phyloP scores from a whole-genome alignment of 2,113 vertebrate species.

The Microcebus tavaratra region DNA sequence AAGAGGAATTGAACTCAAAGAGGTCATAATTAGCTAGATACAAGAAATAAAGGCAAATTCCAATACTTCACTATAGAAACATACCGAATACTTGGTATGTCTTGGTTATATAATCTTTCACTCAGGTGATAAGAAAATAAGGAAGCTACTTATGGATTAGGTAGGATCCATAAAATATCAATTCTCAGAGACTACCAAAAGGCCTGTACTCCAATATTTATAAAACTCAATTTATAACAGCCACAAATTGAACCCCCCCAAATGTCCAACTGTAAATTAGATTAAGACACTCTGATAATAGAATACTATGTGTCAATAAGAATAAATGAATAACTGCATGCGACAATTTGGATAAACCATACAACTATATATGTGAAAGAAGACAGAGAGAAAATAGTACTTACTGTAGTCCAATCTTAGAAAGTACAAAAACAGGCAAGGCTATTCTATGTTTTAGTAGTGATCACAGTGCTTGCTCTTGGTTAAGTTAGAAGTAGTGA shows the following conservation, averaged over 20 bases:
- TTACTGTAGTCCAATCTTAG: background rate
- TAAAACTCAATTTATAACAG: background rate
- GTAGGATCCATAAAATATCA: background rate
- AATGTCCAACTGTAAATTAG: background rate
- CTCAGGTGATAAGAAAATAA: background rate
- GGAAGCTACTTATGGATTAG: background rate
- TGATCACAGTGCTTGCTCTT: background rate
- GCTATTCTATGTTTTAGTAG: rapidly evolving
- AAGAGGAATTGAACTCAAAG: background rate
- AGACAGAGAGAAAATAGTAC: background rate
- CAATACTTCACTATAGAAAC: background rate
- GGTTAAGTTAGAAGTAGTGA: background rate
- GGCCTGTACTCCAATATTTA: background rate
- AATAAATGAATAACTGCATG: background rate
- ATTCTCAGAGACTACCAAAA: background rate
- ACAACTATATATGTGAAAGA: background rate
- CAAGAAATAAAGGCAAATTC: background rate
- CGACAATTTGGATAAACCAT: background rate
- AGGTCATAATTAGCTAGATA: background rate
- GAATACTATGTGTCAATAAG: background rate
- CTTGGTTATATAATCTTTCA: background rate
- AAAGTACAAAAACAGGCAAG: background rate
- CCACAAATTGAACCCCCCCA: background rate
- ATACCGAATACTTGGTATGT: background rate
- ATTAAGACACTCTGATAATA: background rate